Evolutionary conservation across 1,140 invertebrate genomes (phyloP).

Genomic region (Lepidurus couesii): DNA sequence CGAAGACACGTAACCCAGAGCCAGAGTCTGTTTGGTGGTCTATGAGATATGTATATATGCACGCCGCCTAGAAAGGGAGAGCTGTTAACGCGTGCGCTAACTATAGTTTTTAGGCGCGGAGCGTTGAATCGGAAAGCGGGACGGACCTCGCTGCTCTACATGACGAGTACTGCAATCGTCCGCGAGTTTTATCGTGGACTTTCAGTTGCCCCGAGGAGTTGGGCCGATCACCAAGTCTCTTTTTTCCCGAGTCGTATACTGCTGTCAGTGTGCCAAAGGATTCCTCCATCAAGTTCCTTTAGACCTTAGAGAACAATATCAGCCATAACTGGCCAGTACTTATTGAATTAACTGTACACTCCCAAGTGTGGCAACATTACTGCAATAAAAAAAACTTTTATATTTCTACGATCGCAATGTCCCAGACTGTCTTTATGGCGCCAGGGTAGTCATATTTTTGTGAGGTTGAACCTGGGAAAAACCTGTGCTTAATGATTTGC

Average conservation of each 20-base stretch:
- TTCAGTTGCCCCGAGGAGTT: not conserved
- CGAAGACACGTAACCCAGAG: no score
- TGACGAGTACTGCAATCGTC: conserved; percentile 16
- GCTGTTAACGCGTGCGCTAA: not conserved
- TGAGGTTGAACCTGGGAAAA: no score
- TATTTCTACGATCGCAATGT: no score
- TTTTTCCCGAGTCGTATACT: not conserved
- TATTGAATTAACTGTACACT: not conserved
- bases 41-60: no score
- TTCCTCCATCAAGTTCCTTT: not conserved
- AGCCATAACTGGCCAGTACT: not conserved
- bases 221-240: conserved; percentile 16
- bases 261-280: conserved; percentile 1
- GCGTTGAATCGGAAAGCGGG: not conserved
- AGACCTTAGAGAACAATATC: not conserved
- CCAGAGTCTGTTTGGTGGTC: no score
- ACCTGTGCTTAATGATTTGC: no score
- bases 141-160: not conserved
- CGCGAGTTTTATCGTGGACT: not conserved
- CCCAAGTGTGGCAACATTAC: not conserved
- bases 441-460: no score
- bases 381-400: no score
- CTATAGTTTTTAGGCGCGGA: not conserved
- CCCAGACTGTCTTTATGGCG: no score
- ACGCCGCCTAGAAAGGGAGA: not conserved